Percentiles rank a stretch among this genome's conserved stretches.
phyloP scores from a whole-genome alignment of 2,888 invertebrate species.

The Sinotaia quadrata region DNA sequence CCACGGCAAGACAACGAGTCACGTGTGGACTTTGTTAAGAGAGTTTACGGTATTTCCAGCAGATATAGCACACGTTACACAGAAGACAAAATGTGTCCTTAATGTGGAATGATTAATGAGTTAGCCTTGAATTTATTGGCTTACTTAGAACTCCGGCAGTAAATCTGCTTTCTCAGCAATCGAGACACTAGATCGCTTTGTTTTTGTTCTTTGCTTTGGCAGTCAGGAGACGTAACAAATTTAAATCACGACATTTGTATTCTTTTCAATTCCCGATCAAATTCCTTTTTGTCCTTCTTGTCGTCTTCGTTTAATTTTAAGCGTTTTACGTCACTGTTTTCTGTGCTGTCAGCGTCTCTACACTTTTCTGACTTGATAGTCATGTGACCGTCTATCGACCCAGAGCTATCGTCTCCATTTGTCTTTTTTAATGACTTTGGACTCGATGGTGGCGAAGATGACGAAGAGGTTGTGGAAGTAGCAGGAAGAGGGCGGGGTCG shows the following conservation, averaged over 20 bases:
- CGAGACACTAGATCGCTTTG: too few relatives aligned
- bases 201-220: too few relatives aligned
- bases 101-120: too few relatives aligned
- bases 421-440: slow-evolving; percentile 11
- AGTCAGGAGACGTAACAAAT: too few relatives aligned
- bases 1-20: too few relatives aligned
- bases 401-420: background rate
- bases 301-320: background rate
- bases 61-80: too few relatives aligned
- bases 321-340: slow-evolving; percentile 12
- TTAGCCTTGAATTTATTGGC: too few relatives aligned
- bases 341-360: slow-evolving; percentile 14
- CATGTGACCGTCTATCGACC: background rate
- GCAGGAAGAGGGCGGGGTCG: slow-evolving; percentile 56
- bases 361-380: slow-evolving; percentile 19
- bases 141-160: too few relatives aligned
- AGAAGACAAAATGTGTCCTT: too few relatives aligned
- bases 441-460: slow-evolving; percentile 15
- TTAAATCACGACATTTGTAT: slow-evolving; percentile 17
- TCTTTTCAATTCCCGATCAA: slow-evolving; percentile 18
- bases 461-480: slow-evolving; percentile 16
- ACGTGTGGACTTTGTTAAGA: too few relatives aligned
- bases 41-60: too few relatives aligned
- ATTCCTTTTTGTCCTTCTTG: slow-evolving; percentile 10
- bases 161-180: too few relatives aligned